These are phyloP conservation scores for Sparidentex hasta DNA, from an alignment of 2,797 vertebrate species.

Conservation along the genomic window DNA sequence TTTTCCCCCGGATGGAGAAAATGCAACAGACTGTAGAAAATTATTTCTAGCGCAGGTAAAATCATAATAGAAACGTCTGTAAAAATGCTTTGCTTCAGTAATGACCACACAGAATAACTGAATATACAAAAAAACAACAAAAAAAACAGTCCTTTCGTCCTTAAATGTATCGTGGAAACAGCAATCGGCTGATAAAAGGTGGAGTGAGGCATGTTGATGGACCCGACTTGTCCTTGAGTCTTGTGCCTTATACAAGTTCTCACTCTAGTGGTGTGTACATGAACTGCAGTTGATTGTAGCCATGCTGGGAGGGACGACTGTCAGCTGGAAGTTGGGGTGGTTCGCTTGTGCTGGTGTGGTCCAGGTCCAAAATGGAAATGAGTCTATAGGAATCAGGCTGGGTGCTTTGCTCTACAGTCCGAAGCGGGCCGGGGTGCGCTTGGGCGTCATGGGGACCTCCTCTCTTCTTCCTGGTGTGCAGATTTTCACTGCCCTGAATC, in stretches of 20 bases:
- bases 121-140: constrained; percentile 33
- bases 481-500: constrained; percentile 91
- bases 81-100: constrained; percentile 45
- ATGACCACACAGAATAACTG: constrained; percentile 44
- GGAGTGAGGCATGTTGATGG: constrained; percentile 37
- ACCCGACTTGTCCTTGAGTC: constrained; percentile 22
- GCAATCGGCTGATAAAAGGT: constrained; percentile 39
- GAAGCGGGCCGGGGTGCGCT: constrained; percentile 93
- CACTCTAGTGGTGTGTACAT: constrained; percentile 84
- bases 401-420: constrained; percentile 85
- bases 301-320: constrained; percentile 32
- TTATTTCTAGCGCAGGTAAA: constrained; percentile 44
- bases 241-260: constrained; percentile 88
- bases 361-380: constrained; percentile 8
- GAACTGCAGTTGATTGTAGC: constrained; percentile 73
- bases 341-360: constrained; percentile 33
- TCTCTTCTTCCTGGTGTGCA: constrained; percentile 95
- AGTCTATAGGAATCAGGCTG: neutral
- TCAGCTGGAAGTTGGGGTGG: constrained; percentile 16
- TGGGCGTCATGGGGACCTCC: constrained; percentile 93
- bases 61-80: constrained; percentile 39
- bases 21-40: constrained; percentile 46
- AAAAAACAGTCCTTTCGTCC: constrained; percentile 47
- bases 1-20: constrained; percentile 34
- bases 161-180: constrained; percentile 43